Base-by-base conservation (phyloP, 2,113 vertebrate species). In the Rhinoptilus africanus region DNA sequence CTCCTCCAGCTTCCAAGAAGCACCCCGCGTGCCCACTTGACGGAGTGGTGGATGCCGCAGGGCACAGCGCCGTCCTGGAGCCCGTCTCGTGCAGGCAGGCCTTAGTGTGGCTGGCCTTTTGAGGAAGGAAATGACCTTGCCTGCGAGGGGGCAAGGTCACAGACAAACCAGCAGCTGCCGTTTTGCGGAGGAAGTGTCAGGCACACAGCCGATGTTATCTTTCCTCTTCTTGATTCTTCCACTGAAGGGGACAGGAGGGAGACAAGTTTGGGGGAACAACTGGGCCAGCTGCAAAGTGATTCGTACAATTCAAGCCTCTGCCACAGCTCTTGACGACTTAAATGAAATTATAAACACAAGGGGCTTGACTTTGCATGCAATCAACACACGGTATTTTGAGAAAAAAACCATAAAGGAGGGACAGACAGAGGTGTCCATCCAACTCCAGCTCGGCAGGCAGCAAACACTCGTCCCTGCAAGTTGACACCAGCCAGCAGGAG, bases 121-220 rank as follows among this genome's bases (percentile, higher is more conserved):
- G 82, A 60, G 93, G 96, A 97, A 96, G 95, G 94, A 96, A 95
- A 59, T 93, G 89, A 93, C 94, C 85, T 92, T 93, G 66, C 77
- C 30, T 64, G 4, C 2, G 14, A 59, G 22, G 32, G 59, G 24
- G 28, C 71, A 72, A 47, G 37, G 86, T 83, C 16, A 0, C 72
- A 57, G 90, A 23, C 77, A 78, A 88, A 82, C 72, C 53, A 23
- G 8, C 79, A 76, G 76, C 85, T 63, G 59, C 79, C 28, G 12
- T 50, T 93, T 48, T 66, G 48, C 23, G 93, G 77, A 85, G 93
- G 77, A 95, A 86, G 48, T 51, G 14, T 26, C 0, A 0, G 43
- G 51, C 30, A 34, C 4, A 6, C 81, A 43, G 68, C 67, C 74
- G 51, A 7, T 75, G 59, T 32, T 78, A 67, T 80, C 57, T 87